Evolutionary conservation across 2,888 invertebrate species (phyloP).

Genomic region (Atherix ibis): DNA sequence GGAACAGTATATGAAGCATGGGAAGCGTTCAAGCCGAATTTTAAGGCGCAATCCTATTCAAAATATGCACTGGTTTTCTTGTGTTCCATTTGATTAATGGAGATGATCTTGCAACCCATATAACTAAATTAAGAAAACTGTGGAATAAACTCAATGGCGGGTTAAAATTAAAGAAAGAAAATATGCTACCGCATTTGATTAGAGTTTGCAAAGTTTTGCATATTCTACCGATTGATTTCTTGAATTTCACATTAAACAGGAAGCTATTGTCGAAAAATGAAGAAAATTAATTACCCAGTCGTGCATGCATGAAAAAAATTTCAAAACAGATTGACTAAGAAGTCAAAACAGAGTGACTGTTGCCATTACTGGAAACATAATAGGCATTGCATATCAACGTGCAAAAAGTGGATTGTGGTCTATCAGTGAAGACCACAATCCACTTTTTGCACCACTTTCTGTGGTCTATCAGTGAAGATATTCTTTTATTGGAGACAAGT

Average conservation of each 20-base stretch:
- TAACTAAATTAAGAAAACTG: constrained; percentile 16
- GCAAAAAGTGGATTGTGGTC: constrained; percentile 9
- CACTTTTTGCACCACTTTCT: no score
- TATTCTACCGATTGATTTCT: constrained; percentile 13
- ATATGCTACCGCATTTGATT: constrained; percentile 15
- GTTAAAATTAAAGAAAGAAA: constrained; percentile 15
- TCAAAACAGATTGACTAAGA: background rate
- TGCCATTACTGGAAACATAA: constrained; percentile 11
- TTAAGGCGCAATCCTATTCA: constrained; percentile 20
- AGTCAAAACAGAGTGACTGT: constrained; percentile 4
- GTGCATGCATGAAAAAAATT: constrained; percentile 3
- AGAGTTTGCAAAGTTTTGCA: constrained; percentile 16
- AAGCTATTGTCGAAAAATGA: constrained; percentile 16
- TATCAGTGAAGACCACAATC: no score
- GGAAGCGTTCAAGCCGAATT: constrained; percentile 14
- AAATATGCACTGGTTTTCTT: constrained; percentile 20
- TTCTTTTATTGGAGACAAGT: constrained; percentile 1
- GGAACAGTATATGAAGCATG: constrained; percentile 19
- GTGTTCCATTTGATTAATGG: constrained; percentile 16
- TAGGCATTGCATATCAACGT: constrained; percentile 7
- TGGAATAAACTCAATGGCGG: constrained; percentile 18
- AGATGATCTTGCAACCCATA: constrained; percentile 19
- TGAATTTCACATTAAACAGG: constrained; percentile 16
- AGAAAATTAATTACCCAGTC: constrained; percentile 5
- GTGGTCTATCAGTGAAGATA: constrained; percentile 3